A percentile compares a stretch with the other conserved stretches of the same genome.
Evolutionary conservation across 2,113 vertebrate species (phyloP).

Genomic region (Corythornis madagascariensis): DNA sequence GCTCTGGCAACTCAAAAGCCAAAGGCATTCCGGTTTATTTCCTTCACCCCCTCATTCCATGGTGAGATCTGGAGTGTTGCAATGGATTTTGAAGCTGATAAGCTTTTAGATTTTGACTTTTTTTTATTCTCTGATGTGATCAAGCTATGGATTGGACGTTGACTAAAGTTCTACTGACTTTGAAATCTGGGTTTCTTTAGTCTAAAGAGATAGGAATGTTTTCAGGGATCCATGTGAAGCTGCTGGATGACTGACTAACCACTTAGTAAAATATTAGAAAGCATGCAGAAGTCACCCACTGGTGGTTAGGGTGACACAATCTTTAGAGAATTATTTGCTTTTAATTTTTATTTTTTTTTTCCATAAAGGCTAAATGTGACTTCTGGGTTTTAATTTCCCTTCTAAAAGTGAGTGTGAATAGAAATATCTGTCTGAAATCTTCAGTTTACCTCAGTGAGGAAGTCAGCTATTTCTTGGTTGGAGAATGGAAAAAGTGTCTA

Average conservation of each 20-base stretch:
- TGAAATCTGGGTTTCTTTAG: background rate
- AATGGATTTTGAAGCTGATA: background rate
- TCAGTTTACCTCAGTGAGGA: background rate
- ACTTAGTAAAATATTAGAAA: background rate
- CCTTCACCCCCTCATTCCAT: background rate
- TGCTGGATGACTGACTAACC: background rate
- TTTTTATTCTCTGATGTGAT: background rate
- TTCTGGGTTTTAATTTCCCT: background rate
- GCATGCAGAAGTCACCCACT: background rate
- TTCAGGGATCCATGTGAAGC: background rate
- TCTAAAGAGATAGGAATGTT: background rate
- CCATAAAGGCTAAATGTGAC: background rate
- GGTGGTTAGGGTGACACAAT: background rate
- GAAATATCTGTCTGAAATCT: background rate
- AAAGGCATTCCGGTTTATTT: background rate
- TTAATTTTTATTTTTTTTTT: background rate
- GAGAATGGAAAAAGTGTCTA: background rate
- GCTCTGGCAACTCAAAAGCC: fast-evolving
- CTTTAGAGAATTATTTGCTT: background rate
- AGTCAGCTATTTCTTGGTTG: background rate
- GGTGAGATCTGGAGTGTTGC: background rate
- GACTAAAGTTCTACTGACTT: background rate
- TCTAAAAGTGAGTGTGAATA: background rate
- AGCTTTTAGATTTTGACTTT: background rate
- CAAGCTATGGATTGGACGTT: background rate